Conservation (phyloP, 1,140 invertebrate genomes). For the Drosophila bifasciata region DNA sequence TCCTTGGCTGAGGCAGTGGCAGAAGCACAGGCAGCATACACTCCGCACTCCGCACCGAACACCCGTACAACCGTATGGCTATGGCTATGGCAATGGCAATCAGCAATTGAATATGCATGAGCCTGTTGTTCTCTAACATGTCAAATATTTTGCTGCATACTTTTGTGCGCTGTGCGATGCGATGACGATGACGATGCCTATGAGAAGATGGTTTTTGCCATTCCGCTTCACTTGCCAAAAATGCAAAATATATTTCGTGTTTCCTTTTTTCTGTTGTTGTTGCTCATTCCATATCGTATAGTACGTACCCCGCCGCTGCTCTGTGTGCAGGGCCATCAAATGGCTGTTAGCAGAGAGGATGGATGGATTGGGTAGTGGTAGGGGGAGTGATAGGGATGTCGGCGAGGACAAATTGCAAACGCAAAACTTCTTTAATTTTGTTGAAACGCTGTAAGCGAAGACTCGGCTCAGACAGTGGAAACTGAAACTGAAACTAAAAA, state of each 20-base stretch:
- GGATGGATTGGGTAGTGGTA: no score
- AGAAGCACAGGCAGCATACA: no score
- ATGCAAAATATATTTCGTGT: constrained; percentile 46
- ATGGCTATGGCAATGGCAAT: constrained; percentile 46
- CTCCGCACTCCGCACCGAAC: no score
- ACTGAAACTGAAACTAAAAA: constrained; percentile 67
- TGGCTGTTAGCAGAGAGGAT: neutral
- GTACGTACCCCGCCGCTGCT: neutral
- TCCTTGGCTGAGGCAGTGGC: no score
- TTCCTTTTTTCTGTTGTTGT: constrained; percentile 15
- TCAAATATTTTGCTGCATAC: constrained; percentile 46
- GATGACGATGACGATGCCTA: constrained; percentile 7
- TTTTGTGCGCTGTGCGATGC: constrained; percentile 18
- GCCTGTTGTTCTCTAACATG: constrained; percentile 35
- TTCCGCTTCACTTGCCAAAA: constrained; percentile 56
- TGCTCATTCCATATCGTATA: no score
- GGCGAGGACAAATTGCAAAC: constrained; percentile 64
- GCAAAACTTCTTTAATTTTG: constrained; percentile 79
- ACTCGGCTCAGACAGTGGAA: constrained; percentile 40
- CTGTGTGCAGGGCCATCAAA: constrained; percentile 26
- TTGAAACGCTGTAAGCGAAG: constrained; percentile 60
- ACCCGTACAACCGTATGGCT: no score
- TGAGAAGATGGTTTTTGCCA: constrained; percentile 27
- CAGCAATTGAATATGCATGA: constrained; percentile 51
- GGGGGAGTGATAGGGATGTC: neutral